phyloP scores from a whole-genome alignment of 23 tunicate genomes.

The Ascidia mentula region DNA sequence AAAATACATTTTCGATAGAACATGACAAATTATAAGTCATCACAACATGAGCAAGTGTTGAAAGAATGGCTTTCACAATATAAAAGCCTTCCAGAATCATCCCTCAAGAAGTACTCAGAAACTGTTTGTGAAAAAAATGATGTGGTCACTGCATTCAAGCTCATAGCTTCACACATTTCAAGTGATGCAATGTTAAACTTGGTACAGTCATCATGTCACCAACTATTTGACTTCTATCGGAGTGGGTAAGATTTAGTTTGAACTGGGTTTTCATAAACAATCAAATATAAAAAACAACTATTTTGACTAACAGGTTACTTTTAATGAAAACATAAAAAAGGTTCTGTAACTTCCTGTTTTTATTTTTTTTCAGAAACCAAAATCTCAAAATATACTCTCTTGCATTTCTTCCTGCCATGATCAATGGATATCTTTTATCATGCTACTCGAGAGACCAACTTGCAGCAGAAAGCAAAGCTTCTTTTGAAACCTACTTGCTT shows the following conservation, averaged over 20 bases:
- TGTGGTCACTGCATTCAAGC: conserved; percentile 29
- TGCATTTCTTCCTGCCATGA: conserved; percentile 40
- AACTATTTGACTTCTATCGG: conserved; percentile 82
- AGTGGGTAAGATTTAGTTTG: conserved; percentile 48
- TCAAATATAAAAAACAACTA: no score
- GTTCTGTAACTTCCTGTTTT: no score
- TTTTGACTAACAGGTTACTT: no score
- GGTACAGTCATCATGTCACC: conserved; percentile 72
- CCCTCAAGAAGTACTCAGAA: conserved; percentile 46
- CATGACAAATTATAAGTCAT: no score
- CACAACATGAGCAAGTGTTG: conserved; percentile 33
- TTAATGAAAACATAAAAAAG: no score
- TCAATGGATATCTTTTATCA: conserved; percentile 37
- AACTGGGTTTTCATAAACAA: no score
- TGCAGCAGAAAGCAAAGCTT: not conserved
- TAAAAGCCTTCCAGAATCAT: conserved; percentile 68
- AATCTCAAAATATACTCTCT: conserved; percentile 47
- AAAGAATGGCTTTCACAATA: conserved; percentile 74
- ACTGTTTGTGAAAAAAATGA: conserved; percentile 26
- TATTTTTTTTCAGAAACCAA: conserved; percentile 21
- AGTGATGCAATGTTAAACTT: conserved; percentile 1
- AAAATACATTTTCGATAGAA: no score
- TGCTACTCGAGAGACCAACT: conserved; percentile 12
- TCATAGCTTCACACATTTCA: not conserved
- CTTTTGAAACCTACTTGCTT: conserved; percentile 49